These are phyloP conservation scores for Lochmaea capreae DNA, from an alignment of 2,888 invertebrate species.

Conservation along the genomic window DNA sequence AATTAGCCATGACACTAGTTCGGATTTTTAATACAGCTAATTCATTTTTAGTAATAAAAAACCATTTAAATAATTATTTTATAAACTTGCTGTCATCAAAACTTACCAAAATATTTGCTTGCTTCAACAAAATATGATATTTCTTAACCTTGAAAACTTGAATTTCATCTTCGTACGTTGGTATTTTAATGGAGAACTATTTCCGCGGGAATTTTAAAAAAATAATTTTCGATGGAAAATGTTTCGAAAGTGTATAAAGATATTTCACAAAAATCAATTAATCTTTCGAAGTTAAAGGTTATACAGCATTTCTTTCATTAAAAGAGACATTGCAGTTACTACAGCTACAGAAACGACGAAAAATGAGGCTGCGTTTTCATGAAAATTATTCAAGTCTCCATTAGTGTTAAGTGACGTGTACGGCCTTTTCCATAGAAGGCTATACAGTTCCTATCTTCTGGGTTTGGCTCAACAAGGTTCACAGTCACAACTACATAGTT, in stretches of 20 bases:
- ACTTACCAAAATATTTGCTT: conserved; percentile 45
- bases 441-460: no score
- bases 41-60: conserved; percentile 25
- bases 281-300: conserved; percentile 34
- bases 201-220: conserved; percentile 38
- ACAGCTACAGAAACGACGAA: conserved; percentile 8
- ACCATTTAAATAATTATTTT: conserved; percentile 28
- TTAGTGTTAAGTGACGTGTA: no score
- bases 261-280: conserved; percentile 27
- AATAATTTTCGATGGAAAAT: neutral
- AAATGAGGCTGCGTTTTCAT: neutral
- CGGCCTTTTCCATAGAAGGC: no score
- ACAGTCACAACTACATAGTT: no score
- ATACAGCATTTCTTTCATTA: conserved; percentile 29
- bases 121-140: conserved; percentile 43
- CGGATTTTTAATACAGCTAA: conserved; percentile 28
- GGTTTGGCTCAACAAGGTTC: no score
- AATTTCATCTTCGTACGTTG: conserved; percentile 37
- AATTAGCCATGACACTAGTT: conserved; percentile 52
- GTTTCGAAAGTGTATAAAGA: conserved; percentile 11
- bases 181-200: conserved; percentile 18
- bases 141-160: conserved; percentile 44
- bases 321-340: conserved; percentile 8
- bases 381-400: no score
- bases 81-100: conserved; percentile 29